Evolutionary conservation across 2,888 invertebrate species (phyloP).

Genomic region (Hydrotaea cyrtoneurina): DNA sequence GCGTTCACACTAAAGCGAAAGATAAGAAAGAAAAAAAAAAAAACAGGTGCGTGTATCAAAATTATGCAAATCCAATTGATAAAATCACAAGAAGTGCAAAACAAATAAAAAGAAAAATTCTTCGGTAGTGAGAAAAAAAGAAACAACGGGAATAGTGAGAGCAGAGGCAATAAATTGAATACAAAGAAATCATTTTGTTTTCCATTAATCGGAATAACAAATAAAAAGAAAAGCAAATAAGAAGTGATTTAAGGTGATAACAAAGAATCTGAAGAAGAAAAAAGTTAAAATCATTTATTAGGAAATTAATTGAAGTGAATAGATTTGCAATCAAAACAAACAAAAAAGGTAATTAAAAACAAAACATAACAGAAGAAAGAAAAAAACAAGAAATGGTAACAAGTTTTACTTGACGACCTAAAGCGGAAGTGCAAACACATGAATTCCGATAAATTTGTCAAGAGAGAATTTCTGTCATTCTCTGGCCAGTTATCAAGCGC

Average conservation of each 20-base stretch:
- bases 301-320: background rate
- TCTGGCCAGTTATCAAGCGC: background rate
- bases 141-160: background rate
- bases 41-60: conserved; percentile 29
- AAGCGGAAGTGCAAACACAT: background rate
- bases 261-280: background rate
- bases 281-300: background rate
- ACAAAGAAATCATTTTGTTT: background rate
- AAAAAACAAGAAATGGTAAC: background rate
- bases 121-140: background rate
- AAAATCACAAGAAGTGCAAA: conserved; percentile 14
- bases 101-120: conserved; percentile 7
- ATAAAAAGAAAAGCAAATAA: background rate
- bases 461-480: background rate
- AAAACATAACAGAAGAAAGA: background rate
- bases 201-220: background rate
- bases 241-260: background rate
- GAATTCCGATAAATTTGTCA: background rate
- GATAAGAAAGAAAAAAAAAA: conserved; percentile 16
- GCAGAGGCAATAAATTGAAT: background rate
- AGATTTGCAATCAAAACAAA: background rate
- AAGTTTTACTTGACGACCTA: background rate
- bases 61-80: conserved; percentile 15
- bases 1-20: background rate
- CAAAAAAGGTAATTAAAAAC: background rate